Conservation (phyloP, 2,113 vertebrate species). For the Amazona guildingii region DNA sequence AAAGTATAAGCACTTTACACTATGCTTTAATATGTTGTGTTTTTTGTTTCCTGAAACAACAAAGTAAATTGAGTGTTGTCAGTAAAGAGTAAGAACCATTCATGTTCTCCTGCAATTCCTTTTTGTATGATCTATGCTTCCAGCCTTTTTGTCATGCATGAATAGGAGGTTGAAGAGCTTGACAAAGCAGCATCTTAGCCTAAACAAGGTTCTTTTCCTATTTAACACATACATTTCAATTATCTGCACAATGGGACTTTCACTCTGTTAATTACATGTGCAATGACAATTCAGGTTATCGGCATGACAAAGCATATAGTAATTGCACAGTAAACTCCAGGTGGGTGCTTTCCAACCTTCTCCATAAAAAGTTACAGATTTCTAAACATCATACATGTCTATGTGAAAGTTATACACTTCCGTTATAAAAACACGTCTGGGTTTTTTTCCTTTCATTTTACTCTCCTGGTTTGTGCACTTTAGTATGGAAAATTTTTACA, state of each 20-base stretch:
- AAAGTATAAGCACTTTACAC: neutral
- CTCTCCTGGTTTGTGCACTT: neutral
- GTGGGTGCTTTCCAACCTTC: neutral
- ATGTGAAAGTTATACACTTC: neutral
- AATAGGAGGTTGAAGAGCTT: neutral
- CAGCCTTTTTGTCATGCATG: neutral
- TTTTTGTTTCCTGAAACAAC: neutral
- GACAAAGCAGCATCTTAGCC: neutral
- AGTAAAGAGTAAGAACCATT: neutral
- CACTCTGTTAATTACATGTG: neutral
- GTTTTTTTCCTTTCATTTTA: neutral
- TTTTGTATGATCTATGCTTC: neutral
- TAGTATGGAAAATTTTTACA: neutral
- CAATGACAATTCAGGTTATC: neutral
- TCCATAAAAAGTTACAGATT: neutral
- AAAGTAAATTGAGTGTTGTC: neutral
- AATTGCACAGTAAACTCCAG: neutral
- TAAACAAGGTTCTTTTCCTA: neutral
- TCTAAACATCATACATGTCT: neutral
- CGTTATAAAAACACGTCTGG: neutral
- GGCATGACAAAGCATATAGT: neutral
- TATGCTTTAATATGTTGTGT: neutral
- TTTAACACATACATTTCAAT: neutral
- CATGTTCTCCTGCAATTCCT: neutral
- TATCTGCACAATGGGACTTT: neutral